These are phyloP conservation scores for Labeo rohita DNA, from an alignment of 2,113 vertebrate species.

Conservation along the genomic window DNA sequence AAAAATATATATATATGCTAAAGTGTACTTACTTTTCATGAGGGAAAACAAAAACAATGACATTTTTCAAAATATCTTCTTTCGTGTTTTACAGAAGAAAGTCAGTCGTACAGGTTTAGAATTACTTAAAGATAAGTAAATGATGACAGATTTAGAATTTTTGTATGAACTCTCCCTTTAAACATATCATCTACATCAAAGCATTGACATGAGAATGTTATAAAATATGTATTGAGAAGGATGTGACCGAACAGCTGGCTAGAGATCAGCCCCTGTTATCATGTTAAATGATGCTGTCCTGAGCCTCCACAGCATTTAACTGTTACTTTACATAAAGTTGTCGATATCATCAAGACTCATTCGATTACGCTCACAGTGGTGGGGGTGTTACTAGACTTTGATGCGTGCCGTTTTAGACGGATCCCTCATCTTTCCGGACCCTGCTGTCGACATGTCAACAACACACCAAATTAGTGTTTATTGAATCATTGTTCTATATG, in stretches of 20 bases:
- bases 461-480: constrained; percentile 76
- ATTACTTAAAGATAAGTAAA: neutral
- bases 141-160: neutral
- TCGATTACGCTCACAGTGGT: constrained; percentile 67
- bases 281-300: constrained; percentile 39
- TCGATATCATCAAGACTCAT: constrained; percentile 74
- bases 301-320: neutral
- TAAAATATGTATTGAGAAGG: neutral
- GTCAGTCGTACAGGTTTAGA: neutral
- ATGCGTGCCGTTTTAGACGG: constrained; percentile 34
- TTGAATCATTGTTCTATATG: constrained; percentile 80
- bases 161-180: neutral
- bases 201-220: neutral
- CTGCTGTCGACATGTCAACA: constrained; percentile 73
- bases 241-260: neutral
- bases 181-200: neutral
- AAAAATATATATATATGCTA: neutral
- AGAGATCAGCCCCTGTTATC: constrained; percentile 8
- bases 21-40: neutral
- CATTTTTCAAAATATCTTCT: neutral
- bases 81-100: neutral
- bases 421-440: constrained; percentile 60
- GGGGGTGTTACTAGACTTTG: neutral
- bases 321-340: constrained; percentile 40
- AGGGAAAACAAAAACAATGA: neutral